Percentiles rank a stretch among this genome's conserved stretches.
Conservation (phyloP, 2,113 vertebrate species). For the Catharus fuscescens region DNA sequence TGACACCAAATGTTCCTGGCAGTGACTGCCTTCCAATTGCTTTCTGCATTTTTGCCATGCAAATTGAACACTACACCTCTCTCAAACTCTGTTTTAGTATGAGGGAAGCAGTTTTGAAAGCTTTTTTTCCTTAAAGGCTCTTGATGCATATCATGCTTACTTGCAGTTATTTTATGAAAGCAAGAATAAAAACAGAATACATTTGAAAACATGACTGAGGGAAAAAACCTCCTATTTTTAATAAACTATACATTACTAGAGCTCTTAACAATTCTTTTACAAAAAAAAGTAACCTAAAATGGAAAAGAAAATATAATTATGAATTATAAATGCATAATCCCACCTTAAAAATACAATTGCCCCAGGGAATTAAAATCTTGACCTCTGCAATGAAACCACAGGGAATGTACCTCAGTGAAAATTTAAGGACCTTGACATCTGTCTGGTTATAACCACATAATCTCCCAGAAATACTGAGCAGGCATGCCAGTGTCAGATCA, state of each 20-base stretch:
- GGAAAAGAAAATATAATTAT: neutral
- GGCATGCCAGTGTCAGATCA: neutral
- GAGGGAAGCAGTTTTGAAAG: neutral
- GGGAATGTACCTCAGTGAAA: neutral
- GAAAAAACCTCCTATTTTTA: neutral
- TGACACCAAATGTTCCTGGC: constrained; percentile 63
- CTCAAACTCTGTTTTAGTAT: neutral
- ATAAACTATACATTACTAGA: neutral
- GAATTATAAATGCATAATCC: neutral
- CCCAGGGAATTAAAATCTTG: neutral
- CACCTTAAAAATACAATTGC: neutral
- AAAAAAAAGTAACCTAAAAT: neutral
- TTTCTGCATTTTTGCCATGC: constrained; percentile 8
- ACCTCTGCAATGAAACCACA: neutral
- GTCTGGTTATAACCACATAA: neutral
- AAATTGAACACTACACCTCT: constrained; percentile 16
- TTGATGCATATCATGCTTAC: neutral
- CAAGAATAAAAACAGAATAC: neutral
- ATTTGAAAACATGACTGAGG: neutral
- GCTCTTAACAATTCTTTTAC: neutral
- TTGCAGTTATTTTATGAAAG: neutral
- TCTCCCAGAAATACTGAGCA: neutral
- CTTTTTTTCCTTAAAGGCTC: neutral
- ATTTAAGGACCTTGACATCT: neutral
- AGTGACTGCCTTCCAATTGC: constrained; percentile 6